A percentile compares a stretch with the other conserved stretches of the same genome.
Evolutionary conservation across 2,888 invertebrate genomes (phyloP).

Genomic region (Halocaridina rubra): DNA sequence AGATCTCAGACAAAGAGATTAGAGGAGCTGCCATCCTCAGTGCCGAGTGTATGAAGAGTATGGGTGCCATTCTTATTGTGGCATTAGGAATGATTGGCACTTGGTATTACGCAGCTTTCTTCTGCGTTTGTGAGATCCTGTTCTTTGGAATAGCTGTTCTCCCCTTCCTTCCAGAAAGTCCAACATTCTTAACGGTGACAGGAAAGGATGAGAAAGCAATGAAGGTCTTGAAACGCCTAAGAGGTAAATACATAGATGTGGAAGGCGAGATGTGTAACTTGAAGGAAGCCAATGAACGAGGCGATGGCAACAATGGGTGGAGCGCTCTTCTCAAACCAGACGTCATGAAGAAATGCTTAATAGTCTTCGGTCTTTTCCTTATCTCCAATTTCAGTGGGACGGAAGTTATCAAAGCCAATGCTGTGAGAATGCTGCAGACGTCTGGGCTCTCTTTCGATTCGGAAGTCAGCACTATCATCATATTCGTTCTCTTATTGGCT

Average conservation of each 20-base stretch:
- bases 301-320: background rate
- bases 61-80: background rate
- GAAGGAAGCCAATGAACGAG: background rate
- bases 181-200: background rate
- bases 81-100: background rate
- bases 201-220: background rate
- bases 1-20: slow-evolving; percentile 10
- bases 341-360: background rate
- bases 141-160: background rate
- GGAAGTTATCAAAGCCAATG: background rate
- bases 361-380: background rate
- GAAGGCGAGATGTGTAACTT: slow-evolving; percentile 8
- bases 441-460: background rate
- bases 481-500: background rate
- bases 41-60: background rate
- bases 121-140: background rate
- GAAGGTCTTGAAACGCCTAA: background rate
- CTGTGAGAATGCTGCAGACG: background rate
- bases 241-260: background rate
- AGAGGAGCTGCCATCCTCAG: background rate
- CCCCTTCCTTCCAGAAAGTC: slow-evolving; percentile 19
- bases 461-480: background rate
- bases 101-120: slow-evolving; percentile 15
- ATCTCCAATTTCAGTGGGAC: background rate
- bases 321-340: background rate